Conservation (phyloP, 2,113 vertebrate genomes). For the Lepus timidus region DNA sequence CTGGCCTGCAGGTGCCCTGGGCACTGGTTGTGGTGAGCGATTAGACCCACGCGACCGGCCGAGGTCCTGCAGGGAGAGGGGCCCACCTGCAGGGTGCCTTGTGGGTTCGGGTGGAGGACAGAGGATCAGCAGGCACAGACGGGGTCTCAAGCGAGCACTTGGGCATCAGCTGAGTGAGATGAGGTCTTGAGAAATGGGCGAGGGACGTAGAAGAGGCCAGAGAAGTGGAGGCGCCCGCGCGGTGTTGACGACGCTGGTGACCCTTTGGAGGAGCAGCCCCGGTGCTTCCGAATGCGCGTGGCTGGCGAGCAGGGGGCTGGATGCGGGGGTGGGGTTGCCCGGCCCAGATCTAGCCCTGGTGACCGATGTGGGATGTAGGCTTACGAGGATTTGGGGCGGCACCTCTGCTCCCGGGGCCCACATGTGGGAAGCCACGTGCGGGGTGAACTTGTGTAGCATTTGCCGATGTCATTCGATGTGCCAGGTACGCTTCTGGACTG, state of each 20-base stretch:
- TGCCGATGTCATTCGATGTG: fast-evolving
- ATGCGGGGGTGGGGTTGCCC: fast-evolving
- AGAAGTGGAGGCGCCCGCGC: background rate
- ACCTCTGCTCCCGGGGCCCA: fast-evolving
- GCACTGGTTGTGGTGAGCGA: background rate
- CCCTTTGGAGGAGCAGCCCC: no score
- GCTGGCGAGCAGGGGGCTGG: background rate
- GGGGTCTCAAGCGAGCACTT: no score
- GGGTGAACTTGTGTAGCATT: no score
- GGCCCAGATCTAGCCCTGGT: background rate
- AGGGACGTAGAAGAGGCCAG: background rate
- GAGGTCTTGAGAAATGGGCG: background rate
- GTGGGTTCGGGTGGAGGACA: no score
- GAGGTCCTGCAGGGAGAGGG: background rate
- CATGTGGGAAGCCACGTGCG: fast-evolving
- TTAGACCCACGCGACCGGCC: fast-evolving
- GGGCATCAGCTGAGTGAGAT: no score
- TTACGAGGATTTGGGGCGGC: background rate
- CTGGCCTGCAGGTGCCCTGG: fast-evolving
- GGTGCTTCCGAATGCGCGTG: no score
- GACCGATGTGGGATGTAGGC: no score
- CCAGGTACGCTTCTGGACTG: background rate
- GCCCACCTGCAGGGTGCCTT: no score
- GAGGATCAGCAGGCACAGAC: no score
- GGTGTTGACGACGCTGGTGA: background rate